phyloP scores from a whole-genome alignment of 53 echinoderm and acorn worm genomes.

The Zoroaster sp. region DNA sequence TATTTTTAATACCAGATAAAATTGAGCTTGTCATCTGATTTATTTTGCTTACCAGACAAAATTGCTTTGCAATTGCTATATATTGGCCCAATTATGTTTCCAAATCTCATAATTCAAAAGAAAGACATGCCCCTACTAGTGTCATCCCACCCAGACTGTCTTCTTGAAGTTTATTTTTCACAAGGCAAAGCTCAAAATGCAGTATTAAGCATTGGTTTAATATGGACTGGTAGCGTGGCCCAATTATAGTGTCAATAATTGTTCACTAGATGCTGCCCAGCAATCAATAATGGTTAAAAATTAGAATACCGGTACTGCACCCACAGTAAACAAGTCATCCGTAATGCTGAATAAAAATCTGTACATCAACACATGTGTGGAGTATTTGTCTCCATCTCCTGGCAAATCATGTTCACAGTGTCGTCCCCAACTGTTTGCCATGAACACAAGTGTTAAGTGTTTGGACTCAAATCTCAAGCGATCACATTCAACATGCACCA shows the following conservation, averaged over 20 bases:
- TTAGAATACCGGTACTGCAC: background rate
- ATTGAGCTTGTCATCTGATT: too few relatives aligned
- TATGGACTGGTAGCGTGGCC: background rate
- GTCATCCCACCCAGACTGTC: too few relatives aligned
- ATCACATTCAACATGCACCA: too few relatives aligned
- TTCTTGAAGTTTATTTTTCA: too few relatives aligned
- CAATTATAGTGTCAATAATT: slow-evolving; percentile 8
- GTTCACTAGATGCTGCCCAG: background rate
- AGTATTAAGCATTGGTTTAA: background rate
- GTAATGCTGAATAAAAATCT: background rate
- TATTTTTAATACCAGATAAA: too few relatives aligned
- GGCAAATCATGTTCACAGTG: background rate
- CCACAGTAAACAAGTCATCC: background rate
- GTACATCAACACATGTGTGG: background rate
- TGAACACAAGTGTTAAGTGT: background rate
- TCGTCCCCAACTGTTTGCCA: background rate
- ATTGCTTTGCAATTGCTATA: too few relatives aligned
- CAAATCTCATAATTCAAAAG: too few relatives aligned
- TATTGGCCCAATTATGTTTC: too few relatives aligned
- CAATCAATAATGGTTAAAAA: background rate
- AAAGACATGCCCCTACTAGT: too few relatives aligned
- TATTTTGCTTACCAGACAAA: too few relatives aligned
- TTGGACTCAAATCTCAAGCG: background rate
- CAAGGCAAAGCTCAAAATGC: background rate
- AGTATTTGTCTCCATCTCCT: background rate